phyloP scores from a whole-genome alignment of 2,797 vertebrate genomes.

The Hybognathus amarus region DNA sequence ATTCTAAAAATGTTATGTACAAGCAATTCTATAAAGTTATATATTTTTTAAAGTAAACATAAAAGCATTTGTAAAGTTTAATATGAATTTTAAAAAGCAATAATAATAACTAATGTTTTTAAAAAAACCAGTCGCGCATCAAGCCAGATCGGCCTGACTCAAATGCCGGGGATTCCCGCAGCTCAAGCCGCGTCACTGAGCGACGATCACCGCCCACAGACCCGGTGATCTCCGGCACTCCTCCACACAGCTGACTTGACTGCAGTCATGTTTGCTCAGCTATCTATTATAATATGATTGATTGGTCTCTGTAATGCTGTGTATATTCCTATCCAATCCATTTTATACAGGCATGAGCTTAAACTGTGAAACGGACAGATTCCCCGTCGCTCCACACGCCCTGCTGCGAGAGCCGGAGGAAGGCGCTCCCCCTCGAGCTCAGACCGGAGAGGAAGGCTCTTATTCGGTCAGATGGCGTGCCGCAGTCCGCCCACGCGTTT shows the following conservation, averaged over 20 bases:
- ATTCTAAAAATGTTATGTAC: neutral
- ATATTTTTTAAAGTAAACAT: neutral
- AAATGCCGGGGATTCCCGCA: slow-evolving; percentile 26
- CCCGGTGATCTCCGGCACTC: neutral
- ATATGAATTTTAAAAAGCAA: no score
- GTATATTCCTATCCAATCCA: neutral
- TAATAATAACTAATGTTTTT: neutral
- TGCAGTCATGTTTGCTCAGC: neutral
- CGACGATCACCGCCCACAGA: neutral
- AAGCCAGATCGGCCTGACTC: neutral
- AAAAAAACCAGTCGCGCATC: neutral
- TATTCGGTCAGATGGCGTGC: slow-evolving; percentile 88
- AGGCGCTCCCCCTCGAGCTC: slow-evolving; percentile 57
- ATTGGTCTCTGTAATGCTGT: neutral
- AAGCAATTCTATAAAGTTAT: neutral
- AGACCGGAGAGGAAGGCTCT: slow-evolving; percentile 85
- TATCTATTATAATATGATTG: no score
- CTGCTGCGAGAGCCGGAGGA: neutral
- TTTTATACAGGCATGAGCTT: neutral
- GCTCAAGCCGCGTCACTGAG: slow-evolving; percentile 27
- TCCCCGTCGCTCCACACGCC: neutral
- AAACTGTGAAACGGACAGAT: neutral
- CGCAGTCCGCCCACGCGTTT: slow-evolving; percentile 86
- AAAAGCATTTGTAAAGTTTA: no score
- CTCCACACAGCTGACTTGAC: neutral